Percentiles rank a stretch among this genome's conserved stretches.
Evolutionary conservation across 2,113 vertebrate species (phyloP).

Genomic region (Plecturocebus donacophilus): DNA sequence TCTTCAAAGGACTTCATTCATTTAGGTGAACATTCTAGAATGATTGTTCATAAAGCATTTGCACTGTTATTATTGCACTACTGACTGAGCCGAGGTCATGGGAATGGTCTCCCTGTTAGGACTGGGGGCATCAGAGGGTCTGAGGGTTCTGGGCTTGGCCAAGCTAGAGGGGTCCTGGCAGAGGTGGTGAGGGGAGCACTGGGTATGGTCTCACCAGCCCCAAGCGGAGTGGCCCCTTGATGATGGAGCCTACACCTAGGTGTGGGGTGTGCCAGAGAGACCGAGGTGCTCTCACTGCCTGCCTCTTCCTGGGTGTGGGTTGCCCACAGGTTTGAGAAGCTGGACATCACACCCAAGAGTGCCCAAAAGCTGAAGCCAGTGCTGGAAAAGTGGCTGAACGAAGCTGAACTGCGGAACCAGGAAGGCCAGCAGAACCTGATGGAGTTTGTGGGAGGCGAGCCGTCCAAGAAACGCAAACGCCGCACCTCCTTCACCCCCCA

Average conservation of each 20-base stretch:
- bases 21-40: background rate
- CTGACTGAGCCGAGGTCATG: background rate
- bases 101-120: background rate
- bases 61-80: background rate
- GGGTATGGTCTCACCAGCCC: background rate
- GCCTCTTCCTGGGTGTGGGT: background rate
- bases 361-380: conserved; percentile 98
- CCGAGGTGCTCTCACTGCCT: background rate
- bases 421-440: conserved; percentile 98
- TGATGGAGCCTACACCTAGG: rapidly evolving
- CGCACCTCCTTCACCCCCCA: conserved; percentile 97
- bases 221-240: background rate
- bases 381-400: conserved; percentile 96
- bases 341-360: conserved; percentile 98
- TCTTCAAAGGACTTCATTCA: background rate
- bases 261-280: background rate
- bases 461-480: conserved; percentile 96
- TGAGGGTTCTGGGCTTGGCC: background rate
- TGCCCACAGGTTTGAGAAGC: conserved; percentile 93
- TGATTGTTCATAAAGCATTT: background rate
- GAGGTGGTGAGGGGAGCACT: background rate
- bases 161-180: too few relatives aligned
- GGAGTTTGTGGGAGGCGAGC: conserved; percentile 97
- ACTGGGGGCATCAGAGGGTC: background rate
- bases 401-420: conserved; percentile 96